phyloP scores from a whole-genome alignment of 2,888 invertebrate species.

The Hemistola chrysoprasaria region DNA sequence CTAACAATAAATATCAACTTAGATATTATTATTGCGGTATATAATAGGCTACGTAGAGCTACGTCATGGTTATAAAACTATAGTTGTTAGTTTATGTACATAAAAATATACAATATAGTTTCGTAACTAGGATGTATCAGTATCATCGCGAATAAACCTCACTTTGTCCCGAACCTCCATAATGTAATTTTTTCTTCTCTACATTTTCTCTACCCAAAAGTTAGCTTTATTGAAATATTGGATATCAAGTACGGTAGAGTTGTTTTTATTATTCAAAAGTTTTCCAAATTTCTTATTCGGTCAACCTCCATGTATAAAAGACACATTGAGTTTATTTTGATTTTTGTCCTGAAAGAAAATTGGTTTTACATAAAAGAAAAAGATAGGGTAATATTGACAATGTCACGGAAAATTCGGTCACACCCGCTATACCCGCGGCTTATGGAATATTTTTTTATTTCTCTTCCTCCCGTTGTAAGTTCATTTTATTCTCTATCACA shows the following conservation, averaged over 20 bases:
- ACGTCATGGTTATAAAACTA: too few species aligned
- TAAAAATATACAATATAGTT: slow-evolving; percentile 9
- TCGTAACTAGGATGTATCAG: slow-evolving; percentile 17
- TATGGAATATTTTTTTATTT: slow-evolving; percentile 34
- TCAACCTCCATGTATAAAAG: slow-evolving; percentile 44
- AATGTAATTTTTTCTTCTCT: slow-evolving; percentile 77
- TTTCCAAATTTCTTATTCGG: slow-evolving; percentile 47
- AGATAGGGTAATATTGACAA: slow-evolving; percentile 45
- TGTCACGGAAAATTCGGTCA: slow-evolving; percentile 41
- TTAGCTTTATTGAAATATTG: slow-evolving; percentile 78
- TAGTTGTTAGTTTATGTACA: too few species aligned
- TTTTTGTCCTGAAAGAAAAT: slow-evolving; percentile 50
- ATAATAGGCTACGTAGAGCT: too few species aligned
- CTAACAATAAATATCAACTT: too few species aligned
- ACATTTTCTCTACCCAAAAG: slow-evolving; percentile 71
- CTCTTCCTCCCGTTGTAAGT: slow-evolving; percentile 14
- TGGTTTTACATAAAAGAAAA: slow-evolving; percentile 49
- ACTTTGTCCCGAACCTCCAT: slow-evolving; percentile 67
- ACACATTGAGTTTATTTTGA: slow-evolving; percentile 60
- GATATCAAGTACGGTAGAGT: slow-evolving; percentile 74
- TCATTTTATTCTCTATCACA: slow-evolving; percentile 16
- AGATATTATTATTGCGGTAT: too few species aligned
- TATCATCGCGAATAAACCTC: slow-evolving; percentile 52
- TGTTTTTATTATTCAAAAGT: slow-evolving; percentile 74
- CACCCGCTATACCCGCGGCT: slow-evolving; percentile 31